Conservation (phyloP, 2,797 vertebrate species). For the Rousettus madagascariensis region DNA sequence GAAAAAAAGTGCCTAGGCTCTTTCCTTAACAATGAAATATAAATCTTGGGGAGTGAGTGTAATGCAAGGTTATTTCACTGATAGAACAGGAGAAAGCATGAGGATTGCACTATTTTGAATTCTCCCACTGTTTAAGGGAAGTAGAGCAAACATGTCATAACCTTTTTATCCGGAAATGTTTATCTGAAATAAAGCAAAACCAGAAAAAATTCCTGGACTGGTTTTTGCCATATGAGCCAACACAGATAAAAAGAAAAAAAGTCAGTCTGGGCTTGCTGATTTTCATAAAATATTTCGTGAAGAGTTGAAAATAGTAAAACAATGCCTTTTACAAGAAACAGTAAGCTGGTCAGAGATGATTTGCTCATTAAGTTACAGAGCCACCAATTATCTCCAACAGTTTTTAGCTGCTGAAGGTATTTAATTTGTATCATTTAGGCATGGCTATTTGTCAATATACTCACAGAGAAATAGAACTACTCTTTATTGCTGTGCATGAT, state of each 20-base stretch:
- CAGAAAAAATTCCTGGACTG: neutral
- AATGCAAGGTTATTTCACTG: neutral
- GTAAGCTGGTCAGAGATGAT: neutral
- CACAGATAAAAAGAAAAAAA: neutral
- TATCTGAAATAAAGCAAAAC: constrained; percentile 38
- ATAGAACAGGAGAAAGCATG: neutral
- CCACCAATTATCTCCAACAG: neutral
- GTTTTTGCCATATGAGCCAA: neutral
- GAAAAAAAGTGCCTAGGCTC: neutral
- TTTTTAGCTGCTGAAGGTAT: constrained; percentile 32
- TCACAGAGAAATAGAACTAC: constrained; percentile 18
- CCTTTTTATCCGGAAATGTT: neutral
- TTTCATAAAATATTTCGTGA: constrained; percentile 33
- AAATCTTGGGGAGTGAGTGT: neutral
- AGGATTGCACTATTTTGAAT: neutral
- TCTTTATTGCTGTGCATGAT: constrained; percentile 7
- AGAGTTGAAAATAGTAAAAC: neutral
- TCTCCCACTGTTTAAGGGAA: neutral
- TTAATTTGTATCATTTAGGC: neutral
- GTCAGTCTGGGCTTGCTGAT: neutral
- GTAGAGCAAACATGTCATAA: neutral
- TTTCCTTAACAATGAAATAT: neutral
- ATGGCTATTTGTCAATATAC: constrained; percentile 26
- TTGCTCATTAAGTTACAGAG: constrained; percentile 44
- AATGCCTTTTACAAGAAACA: neutral